phyloP scores from a whole-genome alignment of 2,888 invertebrate species.

The Callyntrura sp. region DNA sequence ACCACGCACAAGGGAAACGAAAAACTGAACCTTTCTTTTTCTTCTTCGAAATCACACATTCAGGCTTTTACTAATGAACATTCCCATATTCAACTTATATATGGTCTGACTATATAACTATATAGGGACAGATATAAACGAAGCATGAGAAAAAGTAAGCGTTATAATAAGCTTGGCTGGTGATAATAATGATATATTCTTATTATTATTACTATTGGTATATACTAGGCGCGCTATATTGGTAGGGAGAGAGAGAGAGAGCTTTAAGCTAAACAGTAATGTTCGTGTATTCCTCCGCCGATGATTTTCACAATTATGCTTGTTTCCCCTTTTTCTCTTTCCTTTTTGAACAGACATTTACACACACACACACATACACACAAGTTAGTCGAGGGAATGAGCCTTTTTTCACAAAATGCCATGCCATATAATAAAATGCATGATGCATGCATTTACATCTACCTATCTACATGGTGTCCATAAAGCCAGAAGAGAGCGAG shows the following conservation, averaged over 20 bases:
- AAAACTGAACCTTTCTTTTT: conserved; percentile 48
- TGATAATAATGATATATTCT: conserved; percentile 47
- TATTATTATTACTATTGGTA: neutral
- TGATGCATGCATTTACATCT: conserved; percentile 49
- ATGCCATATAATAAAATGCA: conserved; percentile 54
- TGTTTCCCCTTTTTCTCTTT: conserved; percentile 55
- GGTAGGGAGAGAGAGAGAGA: conserved; percentile 3
- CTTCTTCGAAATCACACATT: neutral
- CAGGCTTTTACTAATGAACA: conserved; percentile 61
- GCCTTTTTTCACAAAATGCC: conserved; percentile 32
- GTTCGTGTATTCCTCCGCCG: conserved; percentile 72
- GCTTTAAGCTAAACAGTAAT: conserved; percentile 60
- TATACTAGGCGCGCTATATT: neutral
- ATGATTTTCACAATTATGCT: conserved; percentile 74
- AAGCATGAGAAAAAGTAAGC: too few relatives aligned
- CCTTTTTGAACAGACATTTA: conserved; percentile 24
- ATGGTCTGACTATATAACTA: neutral
- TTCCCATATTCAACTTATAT: conserved; percentile 46
- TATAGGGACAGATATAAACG: neutral
- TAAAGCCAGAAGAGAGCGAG: conserved; percentile 30
- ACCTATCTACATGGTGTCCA: conserved; percentile 21
- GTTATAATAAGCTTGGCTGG: too few relatives aligned
- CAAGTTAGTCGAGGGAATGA: conserved; percentile 31
- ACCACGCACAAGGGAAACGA: conserved; percentile 59
- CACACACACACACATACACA: neutral